Conservation (phyloP, 2,113 vertebrate species). For the Pangasianodon gigas region DNA sequence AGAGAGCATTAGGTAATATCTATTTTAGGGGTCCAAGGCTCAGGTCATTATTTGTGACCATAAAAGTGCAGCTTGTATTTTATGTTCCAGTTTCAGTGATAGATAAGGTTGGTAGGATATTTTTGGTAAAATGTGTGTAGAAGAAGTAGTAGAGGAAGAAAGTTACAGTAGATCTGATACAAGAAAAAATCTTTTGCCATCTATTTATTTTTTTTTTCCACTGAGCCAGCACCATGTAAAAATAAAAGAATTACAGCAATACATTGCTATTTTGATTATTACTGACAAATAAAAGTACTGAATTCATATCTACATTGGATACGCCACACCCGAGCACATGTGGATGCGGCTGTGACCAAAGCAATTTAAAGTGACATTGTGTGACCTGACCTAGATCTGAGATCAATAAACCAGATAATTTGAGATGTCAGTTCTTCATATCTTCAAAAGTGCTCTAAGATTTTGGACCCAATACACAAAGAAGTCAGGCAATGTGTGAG, state of each 20-base stretch:
- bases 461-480: constrained; percentile 26
- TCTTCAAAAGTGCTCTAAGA: neutral
- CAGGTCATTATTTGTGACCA: neutral
- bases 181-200: neutral
- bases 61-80: constrained; percentile 8
- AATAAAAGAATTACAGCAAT: neutral
- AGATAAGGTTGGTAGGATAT: neutral
- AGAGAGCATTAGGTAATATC: neutral
- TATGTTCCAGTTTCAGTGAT: neutral
- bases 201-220: neutral
- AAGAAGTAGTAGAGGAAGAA: neutral
- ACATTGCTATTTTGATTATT: neutral
- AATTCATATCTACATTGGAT: neutral
- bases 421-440: constrained; percentile 5
- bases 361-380: constrained; percentile 23
- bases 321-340: neutral
- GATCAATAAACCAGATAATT: constrained; percentile 44
- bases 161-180: neutral
- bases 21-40: neutral
- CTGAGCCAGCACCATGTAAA: neutral
- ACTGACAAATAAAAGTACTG: neutral
- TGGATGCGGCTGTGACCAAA: neutral
- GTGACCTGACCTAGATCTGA: constrained; percentile 9
- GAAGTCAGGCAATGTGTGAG: neutral
- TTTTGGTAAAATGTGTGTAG: neutral